Conservation (phyloP, 1,140 invertebrate genomes). For the Eumeta japonica region DNA sequence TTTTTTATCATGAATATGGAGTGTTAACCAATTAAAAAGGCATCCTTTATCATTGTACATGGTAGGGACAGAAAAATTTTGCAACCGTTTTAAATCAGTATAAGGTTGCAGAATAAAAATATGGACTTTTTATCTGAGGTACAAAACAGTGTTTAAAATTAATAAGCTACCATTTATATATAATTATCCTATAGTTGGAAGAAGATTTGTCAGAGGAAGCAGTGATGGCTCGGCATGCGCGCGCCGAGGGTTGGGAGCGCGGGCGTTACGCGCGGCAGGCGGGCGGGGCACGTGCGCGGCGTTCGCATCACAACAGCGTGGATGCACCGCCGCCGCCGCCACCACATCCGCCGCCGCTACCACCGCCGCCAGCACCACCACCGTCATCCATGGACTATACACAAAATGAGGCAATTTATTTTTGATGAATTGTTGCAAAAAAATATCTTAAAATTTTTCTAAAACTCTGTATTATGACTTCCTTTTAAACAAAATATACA, state of each 20-base stretch:
- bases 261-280: conserved; percentile 72
- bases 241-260: conserved; percentile 75
- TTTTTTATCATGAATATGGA: no score
- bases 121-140: no score
- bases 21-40: no score
- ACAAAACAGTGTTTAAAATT: background rate
- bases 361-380: background rate
- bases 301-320: conserved; percentile 65
- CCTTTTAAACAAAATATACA: no score
- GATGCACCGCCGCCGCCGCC: conserved; percentile 6
- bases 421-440: no score
- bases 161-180: background rate
- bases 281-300: conserved; percentile 61
- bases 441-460: no score
- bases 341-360: conserved; percentile 2
- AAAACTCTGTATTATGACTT: no score
- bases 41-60: conserved; percentile 8
- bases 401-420: no score
- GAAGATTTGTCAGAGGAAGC: conserved; percentile 79
- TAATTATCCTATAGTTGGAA: conserved; percentile 42
- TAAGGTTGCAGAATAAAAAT: no score
- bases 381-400: no score
- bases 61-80: background rate
- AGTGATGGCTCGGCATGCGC: conserved; percentile 67
- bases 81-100: background rate